Evolutionary conservation across 2,797 vertebrate species (phyloP).

Genomic region (Vultur gryphus): DNA sequence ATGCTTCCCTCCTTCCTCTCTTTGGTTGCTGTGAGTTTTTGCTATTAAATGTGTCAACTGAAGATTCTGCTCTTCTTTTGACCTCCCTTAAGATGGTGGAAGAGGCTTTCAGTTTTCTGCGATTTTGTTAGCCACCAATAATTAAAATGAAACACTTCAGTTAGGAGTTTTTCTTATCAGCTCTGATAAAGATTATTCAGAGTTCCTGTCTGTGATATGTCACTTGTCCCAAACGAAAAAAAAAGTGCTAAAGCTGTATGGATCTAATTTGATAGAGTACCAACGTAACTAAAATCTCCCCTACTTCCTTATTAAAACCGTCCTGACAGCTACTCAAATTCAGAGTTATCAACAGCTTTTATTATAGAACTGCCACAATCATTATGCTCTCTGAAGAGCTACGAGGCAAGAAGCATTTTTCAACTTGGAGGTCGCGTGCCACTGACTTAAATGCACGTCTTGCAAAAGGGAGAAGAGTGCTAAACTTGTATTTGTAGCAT

Average conservation of each 20-base stretch:
- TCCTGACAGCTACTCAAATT: neutral
- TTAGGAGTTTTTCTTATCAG: neutral
- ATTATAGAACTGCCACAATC: neutral
- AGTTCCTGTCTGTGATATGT: neutral
- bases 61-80: neutral
- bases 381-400: neutral
- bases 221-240: neutral
- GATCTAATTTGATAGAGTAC: neutral
- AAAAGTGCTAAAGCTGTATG: neutral
- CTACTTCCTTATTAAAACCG: neutral
- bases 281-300: neutral
- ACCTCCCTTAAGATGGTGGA: neutral
- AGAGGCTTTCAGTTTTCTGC: neutral
- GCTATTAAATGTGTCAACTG: neutral
- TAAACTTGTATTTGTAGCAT: neutral
- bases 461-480: neutral
- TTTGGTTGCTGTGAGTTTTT: neutral
- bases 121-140: neutral
- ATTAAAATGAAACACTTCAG: neutral
- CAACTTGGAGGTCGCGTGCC: neutral
- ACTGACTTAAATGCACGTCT: neutral
- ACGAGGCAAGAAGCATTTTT: neutral
- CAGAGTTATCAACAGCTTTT: neutral
- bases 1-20: neutral
- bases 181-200: neutral